Percentiles rank a stretch among this genome's conserved stretches.
These are phyloP conservation scores for Heteromormyrus szaboi DNA, from an alignment of 2,797 vertebrate genomes.

Conservation along the genomic window DNA sequence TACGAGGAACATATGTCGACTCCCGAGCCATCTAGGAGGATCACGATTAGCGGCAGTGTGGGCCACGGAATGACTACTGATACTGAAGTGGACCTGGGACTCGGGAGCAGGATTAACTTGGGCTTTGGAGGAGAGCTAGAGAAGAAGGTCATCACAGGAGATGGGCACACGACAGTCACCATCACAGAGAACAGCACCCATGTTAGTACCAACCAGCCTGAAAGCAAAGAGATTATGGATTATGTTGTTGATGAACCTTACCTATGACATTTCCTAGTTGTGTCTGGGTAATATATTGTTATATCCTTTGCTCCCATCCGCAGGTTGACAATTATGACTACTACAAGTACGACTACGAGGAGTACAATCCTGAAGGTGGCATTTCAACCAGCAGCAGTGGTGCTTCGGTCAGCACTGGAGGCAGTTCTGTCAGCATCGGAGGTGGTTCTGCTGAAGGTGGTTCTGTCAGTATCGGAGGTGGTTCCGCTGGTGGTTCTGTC, in stretches of 20 bases:
- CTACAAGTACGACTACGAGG: constrained; percentile 47
- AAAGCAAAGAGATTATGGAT: not conserved
- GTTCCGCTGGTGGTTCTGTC: constrained; percentile 28
- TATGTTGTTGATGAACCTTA: not conserved
- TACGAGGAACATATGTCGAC: constrained; percentile 50
- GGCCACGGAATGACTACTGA: constrained; percentile 25
- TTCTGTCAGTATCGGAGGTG: constrained; percentile 36
- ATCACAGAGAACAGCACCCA: constrained; percentile 31
- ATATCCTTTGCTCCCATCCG: constrained; percentile 17
- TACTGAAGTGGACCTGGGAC: constrained; percentile 38
- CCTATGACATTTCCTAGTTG: not conserved
- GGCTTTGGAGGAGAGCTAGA: constrained; percentile 35
- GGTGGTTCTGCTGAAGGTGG: constrained; percentile 27
- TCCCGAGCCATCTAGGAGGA: constrained; percentile 33
- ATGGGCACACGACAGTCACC: constrained; percentile 27
- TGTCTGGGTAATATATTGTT: not conserved
- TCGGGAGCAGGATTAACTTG: constrained; percentile 24
- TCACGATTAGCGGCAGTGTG: constrained; percentile 36
- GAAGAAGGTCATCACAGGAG: constrained; percentile 37
- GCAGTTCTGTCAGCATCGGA: constrained; percentile 17
- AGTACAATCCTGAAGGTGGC: constrained; percentile 24
- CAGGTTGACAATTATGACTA: constrained; percentile 50
- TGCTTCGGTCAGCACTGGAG: constrained; percentile 18
- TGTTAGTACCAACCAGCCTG: constrained; percentile 25
- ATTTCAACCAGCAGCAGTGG: constrained; percentile 6